These are phyloP conservation scores for Petaurus breviceps DNA, from an alignment of 2,113 vertebrate genomes.

Conservation along the genomic window DNA sequence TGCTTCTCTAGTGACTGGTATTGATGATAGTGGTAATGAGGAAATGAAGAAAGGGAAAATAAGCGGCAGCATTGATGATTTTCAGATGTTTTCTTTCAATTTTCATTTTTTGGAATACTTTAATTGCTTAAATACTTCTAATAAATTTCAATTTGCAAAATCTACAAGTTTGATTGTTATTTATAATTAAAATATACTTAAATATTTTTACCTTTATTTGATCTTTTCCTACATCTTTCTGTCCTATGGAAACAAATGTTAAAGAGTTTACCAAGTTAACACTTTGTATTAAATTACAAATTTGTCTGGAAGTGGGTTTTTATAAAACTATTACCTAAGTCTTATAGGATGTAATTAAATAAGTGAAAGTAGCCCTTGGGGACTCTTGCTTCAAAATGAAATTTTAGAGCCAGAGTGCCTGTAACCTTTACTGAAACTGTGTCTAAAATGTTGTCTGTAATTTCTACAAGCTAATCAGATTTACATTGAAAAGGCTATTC, in stretches of 20 bases:
- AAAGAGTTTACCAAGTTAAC: slow-evolving; percentile 80
- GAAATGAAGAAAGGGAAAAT: not conserved
- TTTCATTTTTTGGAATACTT: not conserved
- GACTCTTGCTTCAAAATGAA: slow-evolving; percentile 83
- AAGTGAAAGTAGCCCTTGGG: slow-evolving; percentile 84
- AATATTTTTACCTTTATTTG: slow-evolving; percentile 66
- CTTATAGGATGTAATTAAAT: slow-evolving; percentile 86
- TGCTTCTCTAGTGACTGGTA: not conserved
- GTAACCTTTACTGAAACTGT: slow-evolving; percentile 82
- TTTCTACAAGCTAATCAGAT: slow-evolving; percentile 84
- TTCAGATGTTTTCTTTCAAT: not conserved
- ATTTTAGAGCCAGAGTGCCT: slow-evolving; percentile 82
- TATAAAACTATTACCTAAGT: slow-evolving; percentile 84
- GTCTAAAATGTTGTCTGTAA: slow-evolving; percentile 80
- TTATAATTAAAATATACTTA: slow-evolving; percentile 74
- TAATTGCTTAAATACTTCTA: not conserved
- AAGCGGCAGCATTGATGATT: not conserved
- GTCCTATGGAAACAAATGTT: slow-evolving; percentile 68
- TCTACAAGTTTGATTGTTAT: slow-evolving; percentile 64
- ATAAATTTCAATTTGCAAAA: slow-evolving; percentile 39
- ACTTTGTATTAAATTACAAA: slow-evolving; percentile 83
- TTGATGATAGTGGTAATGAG: not conserved
- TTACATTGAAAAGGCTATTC: slow-evolving; percentile 74
- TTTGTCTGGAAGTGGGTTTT: slow-evolving; percentile 83
- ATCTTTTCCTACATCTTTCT: slow-evolving; percentile 69